These are phyloP conservation scores for Microcaecilia unicolor DNA, from an alignment of 2,797 vertebrate genomes.

Conservation along the genomic window DNA sequence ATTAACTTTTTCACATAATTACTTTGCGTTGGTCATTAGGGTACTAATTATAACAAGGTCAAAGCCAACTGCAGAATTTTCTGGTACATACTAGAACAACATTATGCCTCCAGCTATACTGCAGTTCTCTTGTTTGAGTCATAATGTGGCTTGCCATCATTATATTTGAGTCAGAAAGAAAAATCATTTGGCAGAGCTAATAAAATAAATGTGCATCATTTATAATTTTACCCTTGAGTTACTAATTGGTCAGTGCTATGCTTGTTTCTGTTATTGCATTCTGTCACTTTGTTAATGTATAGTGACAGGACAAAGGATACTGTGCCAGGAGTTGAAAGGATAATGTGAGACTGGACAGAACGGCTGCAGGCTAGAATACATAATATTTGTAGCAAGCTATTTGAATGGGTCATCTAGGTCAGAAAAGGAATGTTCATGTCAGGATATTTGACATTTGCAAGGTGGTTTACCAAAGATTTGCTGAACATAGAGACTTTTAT, in stretches of 20 bases:
- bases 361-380: conserved; percentile 7
- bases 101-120: conserved; percentile 14
- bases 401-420: no score
- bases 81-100: conserved; percentile 6
- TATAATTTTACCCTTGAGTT: conserved; percentile 18
- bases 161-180: conserved; percentile 18
- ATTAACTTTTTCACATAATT: conserved; percentile 11
- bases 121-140: conserved; percentile 14
- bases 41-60: conserved; percentile 18
- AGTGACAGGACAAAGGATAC: conserved; percentile 8
- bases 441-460: no score
- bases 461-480: no score
- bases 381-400: no score
- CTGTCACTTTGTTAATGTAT: conserved; percentile 1
- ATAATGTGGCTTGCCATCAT: conserved; percentile 6
- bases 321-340: neutral
- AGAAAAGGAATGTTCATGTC: no score
- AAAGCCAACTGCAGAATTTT: conserved; percentile 6
- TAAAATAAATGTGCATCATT: conserved; percentile 13
- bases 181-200: conserved; percentile 22
- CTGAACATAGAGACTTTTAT: no score
- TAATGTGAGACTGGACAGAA: neutral
- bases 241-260: conserved; percentile 4
- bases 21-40: conserved; percentile 1
- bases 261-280: conserved; percentile 3